Conservation (phyloP, 2,113 vertebrate species). For the Hiodon tergisus region DNA sequence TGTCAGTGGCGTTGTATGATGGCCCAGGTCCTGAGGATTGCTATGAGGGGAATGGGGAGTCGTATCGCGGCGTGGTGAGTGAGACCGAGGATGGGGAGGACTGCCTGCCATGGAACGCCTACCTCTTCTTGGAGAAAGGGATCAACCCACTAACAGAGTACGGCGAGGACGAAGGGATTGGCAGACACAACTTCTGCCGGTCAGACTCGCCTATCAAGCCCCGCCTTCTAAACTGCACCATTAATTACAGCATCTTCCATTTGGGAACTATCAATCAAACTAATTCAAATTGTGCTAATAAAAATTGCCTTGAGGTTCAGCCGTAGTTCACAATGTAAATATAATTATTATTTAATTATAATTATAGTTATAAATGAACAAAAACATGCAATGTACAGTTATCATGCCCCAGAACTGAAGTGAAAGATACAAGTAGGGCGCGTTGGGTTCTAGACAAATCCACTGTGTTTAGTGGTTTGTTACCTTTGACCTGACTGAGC, state of each 20-base stretch:
- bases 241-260: background rate
- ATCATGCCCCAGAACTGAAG: too few species aligned
- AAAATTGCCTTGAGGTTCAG: too few species aligned
- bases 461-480: too few species aligned
- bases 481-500: background rate
- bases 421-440: too few species aligned
- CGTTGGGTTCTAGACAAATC: too few species aligned
- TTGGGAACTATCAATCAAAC: too few species aligned
- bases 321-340: too few species aligned
- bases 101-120: conserved; percentile 67
- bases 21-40: conserved; percentile 57
- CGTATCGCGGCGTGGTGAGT: conserved; percentile 57
- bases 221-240: background rate
- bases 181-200: conserved; percentile 68
- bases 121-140: conserved; percentile 50
- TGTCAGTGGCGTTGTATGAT: background rate
- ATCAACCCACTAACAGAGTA: conserved; percentile 39
- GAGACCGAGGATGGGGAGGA: conserved; percentile 54
- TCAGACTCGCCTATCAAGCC: conserved; percentile 20
- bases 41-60: conserved; percentile 54
- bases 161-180: conserved; percentile 48
- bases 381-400: too few species aligned
- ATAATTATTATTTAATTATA: too few species aligned
- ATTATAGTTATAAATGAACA: too few species aligned
- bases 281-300: too few species aligned